phyloP scores from a whole-genome alignment of 37 sponge, comb jelly and placozoan genomes.

The Ianthella basta region DNA sequence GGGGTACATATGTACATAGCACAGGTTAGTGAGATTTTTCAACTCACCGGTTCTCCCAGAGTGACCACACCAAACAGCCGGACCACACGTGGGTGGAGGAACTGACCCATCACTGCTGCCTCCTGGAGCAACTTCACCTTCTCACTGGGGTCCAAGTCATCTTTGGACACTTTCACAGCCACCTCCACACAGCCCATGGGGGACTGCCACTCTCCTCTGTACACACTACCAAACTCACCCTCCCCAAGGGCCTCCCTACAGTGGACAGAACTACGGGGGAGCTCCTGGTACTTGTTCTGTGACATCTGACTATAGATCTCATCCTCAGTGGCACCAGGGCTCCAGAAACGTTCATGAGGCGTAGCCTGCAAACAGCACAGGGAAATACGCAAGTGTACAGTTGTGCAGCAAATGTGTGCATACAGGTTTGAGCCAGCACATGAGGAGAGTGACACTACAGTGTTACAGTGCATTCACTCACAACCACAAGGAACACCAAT shows the following conservation, averaged over 20 bases:
- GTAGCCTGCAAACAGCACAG: background rate
- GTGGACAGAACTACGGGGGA: background rate
- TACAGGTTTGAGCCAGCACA: too few relatives aligned
- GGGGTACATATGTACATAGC: too few relatives aligned
- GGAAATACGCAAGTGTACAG: too few relatives aligned
- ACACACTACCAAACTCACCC: constrained; percentile 1
- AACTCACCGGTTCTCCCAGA: too few relatives aligned
- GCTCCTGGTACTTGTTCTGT: constrained; percentile 20
- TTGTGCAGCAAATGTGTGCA: too few relatives aligned
- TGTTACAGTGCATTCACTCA: too few relatives aligned
- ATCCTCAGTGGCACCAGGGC: background rate
- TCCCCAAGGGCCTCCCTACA: background rate
- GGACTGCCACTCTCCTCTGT: constrained; percentile 11
- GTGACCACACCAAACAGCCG: constrained; percentile 12
- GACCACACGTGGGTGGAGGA: background rate
- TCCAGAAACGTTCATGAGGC: background rate
- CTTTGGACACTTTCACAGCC: constrained; percentile 10
- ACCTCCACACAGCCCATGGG: constrained; percentile 12
- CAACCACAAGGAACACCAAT: too few relatives aligned
- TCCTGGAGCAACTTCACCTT: constrained; percentile 20
- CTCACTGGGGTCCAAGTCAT: background rate
- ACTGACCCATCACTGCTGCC: constrained; percentile 20
- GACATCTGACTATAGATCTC: constrained; percentile 2
- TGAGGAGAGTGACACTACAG: too few relatives aligned
- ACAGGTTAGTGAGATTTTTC: too few relatives aligned